Conservation (phyloP, 1,140 invertebrate genomes). For the Rhopalosiphum padi region DNA sequence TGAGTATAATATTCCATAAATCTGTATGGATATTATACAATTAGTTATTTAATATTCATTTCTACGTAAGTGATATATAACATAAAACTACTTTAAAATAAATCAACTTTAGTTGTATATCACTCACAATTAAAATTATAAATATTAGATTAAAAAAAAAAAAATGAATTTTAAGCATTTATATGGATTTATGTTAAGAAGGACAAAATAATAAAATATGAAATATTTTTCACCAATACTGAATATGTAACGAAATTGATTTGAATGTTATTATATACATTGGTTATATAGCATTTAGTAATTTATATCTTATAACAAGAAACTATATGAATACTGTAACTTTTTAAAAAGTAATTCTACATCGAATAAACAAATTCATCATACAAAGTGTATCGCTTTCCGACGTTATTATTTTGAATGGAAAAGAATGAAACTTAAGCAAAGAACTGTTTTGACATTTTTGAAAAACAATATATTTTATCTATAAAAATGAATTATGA, state of each 20-base stretch:
- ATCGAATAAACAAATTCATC: neutral
- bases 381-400: neutral
- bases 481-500: neutral
- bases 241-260: neutral
- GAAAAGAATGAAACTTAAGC: neutral
- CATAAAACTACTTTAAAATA: too few species aligned
- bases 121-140: neutral
- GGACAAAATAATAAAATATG: neutral
- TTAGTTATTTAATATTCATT: too few species aligned
- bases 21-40: too few species aligned
- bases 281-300: neutral
- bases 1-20: too few species aligned
- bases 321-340: neutral
- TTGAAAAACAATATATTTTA: neutral
- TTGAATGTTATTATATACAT: neutral
- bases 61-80: too few species aligned
- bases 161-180: neutral
- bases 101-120: too few species aligned
- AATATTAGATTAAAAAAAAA: too few species aligned
- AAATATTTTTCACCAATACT: neutral
- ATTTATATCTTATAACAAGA: neutral
- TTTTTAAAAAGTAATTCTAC: neutral
- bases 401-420: neutral
- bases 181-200: neutral
- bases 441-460: neutral